Evolutionary conservation across 2,888 invertebrate species (phyloP).

Genomic region (Eupithecia inturbata): DNA sequence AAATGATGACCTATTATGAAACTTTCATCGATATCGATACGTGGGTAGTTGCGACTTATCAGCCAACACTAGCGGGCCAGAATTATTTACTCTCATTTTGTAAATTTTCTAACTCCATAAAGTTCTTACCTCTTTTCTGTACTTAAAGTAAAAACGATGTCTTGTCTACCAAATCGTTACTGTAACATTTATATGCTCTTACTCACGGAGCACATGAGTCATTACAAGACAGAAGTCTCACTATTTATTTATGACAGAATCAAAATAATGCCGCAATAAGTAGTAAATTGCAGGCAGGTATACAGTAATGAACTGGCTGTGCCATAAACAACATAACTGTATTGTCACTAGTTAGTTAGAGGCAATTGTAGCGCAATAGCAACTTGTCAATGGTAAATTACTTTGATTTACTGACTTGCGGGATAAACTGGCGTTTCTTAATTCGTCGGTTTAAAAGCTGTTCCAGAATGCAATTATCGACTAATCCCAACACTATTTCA

Average conservation of each 20-base stretch:
- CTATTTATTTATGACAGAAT: slow-evolving; percentile 19
- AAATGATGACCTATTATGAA: not conserved
- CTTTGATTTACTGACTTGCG: slow-evolving; percentile 8
- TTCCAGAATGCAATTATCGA: not conserved
- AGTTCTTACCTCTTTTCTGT: too few relatives aligned
- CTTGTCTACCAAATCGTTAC: not conserved
- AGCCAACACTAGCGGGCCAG: not conserved
- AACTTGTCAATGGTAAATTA: slow-evolving; percentile 46
- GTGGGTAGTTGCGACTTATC: not conserved
- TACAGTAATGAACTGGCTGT: slow-evolving; percentile 52
- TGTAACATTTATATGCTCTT: slow-evolving; percentile 3
- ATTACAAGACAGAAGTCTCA: slow-evolving; percentile 2
- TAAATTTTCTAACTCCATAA: not conserved
- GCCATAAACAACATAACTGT: slow-evolving; percentile 54
- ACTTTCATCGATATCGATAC: not conserved
- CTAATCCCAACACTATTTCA: not conserved
- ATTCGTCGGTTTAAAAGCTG: not conserved
- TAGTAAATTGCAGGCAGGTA: slow-evolving; percentile 35
- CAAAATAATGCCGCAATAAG: slow-evolving; percentile 28
- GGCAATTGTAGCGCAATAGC: slow-evolving; percentile 42
- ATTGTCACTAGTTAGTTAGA: slow-evolving; percentile 53
- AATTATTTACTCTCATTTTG: not conserved
- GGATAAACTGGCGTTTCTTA: slow-evolving; percentile 3
- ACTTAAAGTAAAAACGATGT: not conserved
- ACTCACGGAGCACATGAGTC: slow-evolving; percentile 12